Evolutionary conservation across 1,140 invertebrate species (phyloP), one percentile per base, ranked within the genome.

Genomic region (Camponotus vicinus): DNA sequence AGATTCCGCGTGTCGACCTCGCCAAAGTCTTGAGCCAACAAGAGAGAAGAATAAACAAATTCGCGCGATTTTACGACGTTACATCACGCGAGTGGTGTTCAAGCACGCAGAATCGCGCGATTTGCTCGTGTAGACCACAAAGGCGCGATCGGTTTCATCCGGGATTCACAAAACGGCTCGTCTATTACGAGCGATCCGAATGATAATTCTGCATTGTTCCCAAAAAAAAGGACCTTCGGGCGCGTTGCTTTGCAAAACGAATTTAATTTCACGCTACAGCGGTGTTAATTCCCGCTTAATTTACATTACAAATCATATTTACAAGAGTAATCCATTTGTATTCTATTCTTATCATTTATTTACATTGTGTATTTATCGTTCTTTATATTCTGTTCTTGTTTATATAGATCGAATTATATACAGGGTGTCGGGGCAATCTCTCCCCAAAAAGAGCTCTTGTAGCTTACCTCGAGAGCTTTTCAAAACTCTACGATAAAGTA

Each of bases 11-110:
- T 42, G 37, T 80, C 64, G 49, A 71, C 40, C 67, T 84, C 71
- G 73, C 59, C 9, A 13, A 13, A 42, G 32, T 59, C 67, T 63
- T 45, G 3, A 83, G 69, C 32, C 61, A 83, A 83, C 79, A 27
- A 34, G 69, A 34, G 55, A 27, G 27, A 83, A 75, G 32, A 63
- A 83, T 45, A 83, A 83, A 83, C 79, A 83, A 75, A 83, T 75
- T 75, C 55, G 40, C 27, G 67, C 67, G 55, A 55, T 83, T 83
- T 61, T 73, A 57, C 52, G 2, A 2, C 34, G 8, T 83, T 59
- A 63, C 79, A 21, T 83, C 79, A 64, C 18, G 79, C 66, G 49
- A 3, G 21, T 45, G 18, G 61, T 67, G 42, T 42, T 6, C 34
- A n/a, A n/a, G 42, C 40, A 32, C 59, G 9, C 27, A 52, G 27